Evolutionary conservation across 2,888 invertebrate genomes (phyloP), one percentile per base, ranked within the genome.

Genomic region (Sarcophaga rosellei): DNA sequence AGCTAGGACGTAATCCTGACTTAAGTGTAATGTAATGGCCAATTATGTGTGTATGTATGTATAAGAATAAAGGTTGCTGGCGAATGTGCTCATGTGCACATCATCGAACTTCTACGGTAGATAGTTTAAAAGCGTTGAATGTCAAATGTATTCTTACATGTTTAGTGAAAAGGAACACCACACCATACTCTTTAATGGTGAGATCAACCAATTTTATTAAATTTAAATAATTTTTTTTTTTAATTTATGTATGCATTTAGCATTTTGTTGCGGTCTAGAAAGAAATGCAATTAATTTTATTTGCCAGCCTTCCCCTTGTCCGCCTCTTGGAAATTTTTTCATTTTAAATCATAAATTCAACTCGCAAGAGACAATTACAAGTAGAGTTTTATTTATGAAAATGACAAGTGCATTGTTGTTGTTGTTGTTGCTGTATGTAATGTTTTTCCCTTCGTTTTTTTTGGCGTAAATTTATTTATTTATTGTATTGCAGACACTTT

Each of bases 351-450:
- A 84, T 84, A 84, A 84, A 84, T 73, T 61, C 82, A 82, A 82
- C 82, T 77, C 70, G 70, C 23, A 84, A 84, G 65, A 84, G 86
- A 86, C 86, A 86, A 68, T 84, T 84, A 86, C 84, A 86, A 86
- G 84, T 84, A 70, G 86, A 86, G 86, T 86, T 84, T 86, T 84
- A 86, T 86, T 84, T 86, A 86, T 86, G 86, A 86, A 86, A 86
- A 86, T 86, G 86, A 84, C 84, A 86, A 86, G 86, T 81, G 81
- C 78, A 66, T 73, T 70, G 53, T 76, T 66, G 12, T 81, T 75
- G 11, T 44, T 44, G 62, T 74, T 25, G 59, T n/a, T 72, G 25
- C 68, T 62, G 62, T 79, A 35, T 80, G 65, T 44, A 17, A 47
- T 63, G 53, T 59, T 44, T 80, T 61, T 70, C 63, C 65, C 10